Base-by-base conservation (phyloP, 2,113 vertebrate genomes). In the Pipa parva region DNA sequence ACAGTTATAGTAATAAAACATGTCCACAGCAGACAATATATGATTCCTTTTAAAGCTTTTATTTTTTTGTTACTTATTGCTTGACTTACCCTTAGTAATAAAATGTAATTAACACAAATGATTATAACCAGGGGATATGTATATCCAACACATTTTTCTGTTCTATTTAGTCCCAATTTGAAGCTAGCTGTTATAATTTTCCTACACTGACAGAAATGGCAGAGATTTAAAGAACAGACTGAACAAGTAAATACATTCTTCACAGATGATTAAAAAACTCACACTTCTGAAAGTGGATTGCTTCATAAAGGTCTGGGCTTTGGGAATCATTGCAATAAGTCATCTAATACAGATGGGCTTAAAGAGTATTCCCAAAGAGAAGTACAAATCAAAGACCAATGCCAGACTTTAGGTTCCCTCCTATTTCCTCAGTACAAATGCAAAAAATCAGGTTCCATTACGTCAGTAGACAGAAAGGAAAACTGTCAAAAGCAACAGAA, bases 201-300 rank as follows among this genome's bases (percentile, higher is more conserved):
- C 57, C 57, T 56, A 60, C 29, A 36, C 46, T 12, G 50, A 29
- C 27, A 33, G 39, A 67, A 64, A 46, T 67, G 39, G 48, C 11
- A 57, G 54, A 67, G 63, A 12, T n/a, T n/a, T n/a, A 21, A 15
- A 59, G 56, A 57, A 57, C 46, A 60, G 57, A 69, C 37, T 69
- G 57, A 61, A 58, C 66, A 61, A n/a, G 60, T 54, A 70, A 70
- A 29, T 25, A 70, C 66, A 70, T 70, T 70, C 57, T 70, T 70
- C 57, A 61, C 57, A 60, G 57, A 70, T 70, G 66, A 61, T 70
- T 70, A 60, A 61, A 42, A 70, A 70, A 70, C n/a, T 70, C 49
- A 61, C 57, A 61, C 52, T 70, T 70, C 58, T 61, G 65, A 68
- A 59, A 68, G 59, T 13, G 66, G 46, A 70, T 70, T 70, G 57